Evolutionary conservation across 2,797 vertebrate genomes (phyloP).

Genomic region (Sebastes cheni): DNA sequence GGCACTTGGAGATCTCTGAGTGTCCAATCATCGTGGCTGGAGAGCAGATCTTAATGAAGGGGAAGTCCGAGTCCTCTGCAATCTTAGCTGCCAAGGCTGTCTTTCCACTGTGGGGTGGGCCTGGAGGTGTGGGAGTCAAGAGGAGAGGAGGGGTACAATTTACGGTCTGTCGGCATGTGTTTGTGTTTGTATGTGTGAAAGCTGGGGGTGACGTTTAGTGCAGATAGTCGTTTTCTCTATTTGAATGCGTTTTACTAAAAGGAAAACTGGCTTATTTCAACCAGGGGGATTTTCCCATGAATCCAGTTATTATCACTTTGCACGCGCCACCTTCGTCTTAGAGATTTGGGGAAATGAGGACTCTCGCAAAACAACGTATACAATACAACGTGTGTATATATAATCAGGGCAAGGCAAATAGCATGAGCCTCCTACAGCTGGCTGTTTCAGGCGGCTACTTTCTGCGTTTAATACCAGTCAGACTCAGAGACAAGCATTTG

Average conservation of each 20-base stretch:
- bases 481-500: not conserved
- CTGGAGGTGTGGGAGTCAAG: constrained; percentile 66
- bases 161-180: not conserved
- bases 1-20: constrained; percentile 97
- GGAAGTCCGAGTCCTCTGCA: constrained; percentile 95
- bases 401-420: not conserved
- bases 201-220: not conserved
- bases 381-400: no score
- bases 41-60: constrained; percentile 99
- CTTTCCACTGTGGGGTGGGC: constrained; percentile 96
- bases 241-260: not conserved
- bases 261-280: not conserved
- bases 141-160: not conserved
- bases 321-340: no score
- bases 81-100: constrained; percentile 96
- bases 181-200: not conserved
- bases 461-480: not conserved
- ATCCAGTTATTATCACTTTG: not conserved
- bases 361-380: not conserved
- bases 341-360: no score
- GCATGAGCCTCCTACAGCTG: not conserved
- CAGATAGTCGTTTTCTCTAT: not conserved
- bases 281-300: not conserved
- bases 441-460: not conserved
- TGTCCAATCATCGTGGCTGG: constrained; percentile 98